Evolutionary conservation across 1,140 invertebrate species (phyloP).

Genomic region (Drosophila santomea): DNA sequence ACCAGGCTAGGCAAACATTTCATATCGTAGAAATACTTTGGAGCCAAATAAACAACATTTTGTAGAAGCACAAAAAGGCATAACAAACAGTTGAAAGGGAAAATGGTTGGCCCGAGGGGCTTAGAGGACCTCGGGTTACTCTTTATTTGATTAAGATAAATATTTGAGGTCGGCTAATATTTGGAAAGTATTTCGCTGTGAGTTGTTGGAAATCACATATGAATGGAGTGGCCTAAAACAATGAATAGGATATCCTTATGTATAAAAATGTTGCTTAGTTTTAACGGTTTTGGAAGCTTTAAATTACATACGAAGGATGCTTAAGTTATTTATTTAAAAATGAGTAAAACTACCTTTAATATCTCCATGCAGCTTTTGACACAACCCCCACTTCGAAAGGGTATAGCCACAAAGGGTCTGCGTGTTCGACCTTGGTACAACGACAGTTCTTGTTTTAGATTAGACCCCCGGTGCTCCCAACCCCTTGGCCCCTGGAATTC

Average conservation of each 20-base stretch:
- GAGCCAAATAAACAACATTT: slow-evolving; percentile 69
- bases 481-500: slow-evolving; percentile 33
- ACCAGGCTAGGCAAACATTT: slow-evolving; percentile 60
- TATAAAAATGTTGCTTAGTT: no score
- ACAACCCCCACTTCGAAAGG: slow-evolving; percentile 3
- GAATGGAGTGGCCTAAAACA: background rate
- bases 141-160: slow-evolving; percentile 12
- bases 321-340: no score
- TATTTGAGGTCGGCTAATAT: background rate
- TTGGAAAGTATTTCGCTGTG: background rate
- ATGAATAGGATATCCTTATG: background rate
- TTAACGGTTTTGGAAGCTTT: no score
- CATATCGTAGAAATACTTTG: slow-evolving; percentile 72
- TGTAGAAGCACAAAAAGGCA: slow-evolving; percentile 20
- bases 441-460: slow-evolving; percentile 24
- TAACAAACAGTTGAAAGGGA: slow-evolving; percentile 49
- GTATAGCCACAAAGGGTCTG: slow-evolving; percentile 30
- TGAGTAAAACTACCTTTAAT: no score
- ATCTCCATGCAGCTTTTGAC: background rate
- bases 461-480: slow-evolving; percentile 9
- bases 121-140: slow-evolving; percentile 25
- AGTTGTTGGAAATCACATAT: background rate
- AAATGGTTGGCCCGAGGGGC: slow-evolving; percentile 5
- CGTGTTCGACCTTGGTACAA: slow-evolving; percentile 45
- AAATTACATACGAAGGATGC: no score